Conservation (phyloP, 2,113 vertebrate genomes). For the Pygoscelis antarcticus region DNA sequence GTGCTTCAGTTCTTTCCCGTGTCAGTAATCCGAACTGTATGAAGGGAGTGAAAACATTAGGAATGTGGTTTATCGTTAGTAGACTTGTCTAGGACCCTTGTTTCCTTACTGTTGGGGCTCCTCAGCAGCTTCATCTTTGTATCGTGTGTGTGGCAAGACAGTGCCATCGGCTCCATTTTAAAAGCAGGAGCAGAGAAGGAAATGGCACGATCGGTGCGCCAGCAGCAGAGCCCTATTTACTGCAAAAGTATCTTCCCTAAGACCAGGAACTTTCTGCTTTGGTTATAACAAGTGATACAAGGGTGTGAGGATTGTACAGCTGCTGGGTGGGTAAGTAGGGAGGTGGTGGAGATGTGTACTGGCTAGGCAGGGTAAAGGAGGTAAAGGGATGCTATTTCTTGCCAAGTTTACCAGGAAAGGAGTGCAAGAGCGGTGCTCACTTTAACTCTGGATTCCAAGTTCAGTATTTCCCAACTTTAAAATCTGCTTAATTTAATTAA, state of each 20-base stretch:
- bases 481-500: background rate
- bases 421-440: rapidly evolving
- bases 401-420: background rate
- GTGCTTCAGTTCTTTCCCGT: background rate
- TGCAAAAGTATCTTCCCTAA: background rate
- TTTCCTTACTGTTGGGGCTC: background rate
- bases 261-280: background rate
- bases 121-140: background rate
- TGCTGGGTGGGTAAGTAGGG: background rate
- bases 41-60: background rate
- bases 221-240: background rate
- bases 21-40: background rate
- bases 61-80: background rate
- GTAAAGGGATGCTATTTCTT: background rate
- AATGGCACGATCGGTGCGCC: rapidly evolving
- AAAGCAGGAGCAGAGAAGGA: background rate
- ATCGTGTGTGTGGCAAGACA: rapidly evolving
- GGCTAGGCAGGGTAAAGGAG: background rate
- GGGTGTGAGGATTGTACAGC: background rate
- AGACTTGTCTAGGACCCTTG: background rate
- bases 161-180: background rate
- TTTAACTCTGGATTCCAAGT: background rate
- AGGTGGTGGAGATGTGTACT: background rate
- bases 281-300: background rate
- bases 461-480: background rate